Evolutionary conservation across 2,797 vertebrate species (phyloP).

Genomic region (Pempheris klunzingeri): DNA sequence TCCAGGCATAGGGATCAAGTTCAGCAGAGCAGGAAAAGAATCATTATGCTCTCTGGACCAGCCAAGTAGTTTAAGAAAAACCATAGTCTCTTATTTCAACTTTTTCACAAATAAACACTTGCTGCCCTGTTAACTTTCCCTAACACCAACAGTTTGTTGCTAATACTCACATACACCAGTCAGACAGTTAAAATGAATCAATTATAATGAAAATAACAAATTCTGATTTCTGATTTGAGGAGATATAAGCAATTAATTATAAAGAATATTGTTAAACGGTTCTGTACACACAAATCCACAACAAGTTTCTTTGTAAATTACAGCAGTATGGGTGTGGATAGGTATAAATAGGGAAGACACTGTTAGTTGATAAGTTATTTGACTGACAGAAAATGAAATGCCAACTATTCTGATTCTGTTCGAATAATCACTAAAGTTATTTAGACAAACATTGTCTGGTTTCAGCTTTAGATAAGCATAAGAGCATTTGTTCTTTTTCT

Average conservation of each 20-base stretch:
- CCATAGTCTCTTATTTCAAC: conserved; percentile 35
- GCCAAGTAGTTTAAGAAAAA: conserved; percentile 52
- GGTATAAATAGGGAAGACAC: neutral
- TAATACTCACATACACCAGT: neutral
- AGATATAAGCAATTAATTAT: neutral
- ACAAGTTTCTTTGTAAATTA: neutral
- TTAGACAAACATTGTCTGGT: neutral
- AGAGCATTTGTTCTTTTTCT: too few relatives aligned
- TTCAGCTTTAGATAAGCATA: too few relatives aligned
- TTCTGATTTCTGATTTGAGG: neutral
- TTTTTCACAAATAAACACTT: conserved; percentile 70
- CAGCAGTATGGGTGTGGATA: neutral
- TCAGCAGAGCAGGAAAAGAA: conserved; percentile 78
- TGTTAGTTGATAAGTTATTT: neutral
- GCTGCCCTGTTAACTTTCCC: conserved; percentile 38
- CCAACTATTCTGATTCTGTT: neutral
- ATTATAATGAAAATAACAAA: neutral
- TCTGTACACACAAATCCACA: neutral
- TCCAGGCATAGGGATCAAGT: conserved; percentile 73
- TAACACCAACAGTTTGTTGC: conserved; percentile 31
- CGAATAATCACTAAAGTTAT: neutral
- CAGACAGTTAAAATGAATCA: neutral
- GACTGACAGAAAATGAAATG: neutral
- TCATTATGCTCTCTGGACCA: conserved; percentile 69
- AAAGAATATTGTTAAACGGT: neutral